Evolutionary conservation across 2,113 vertebrate genomes (phyloP), one percentile per base, ranked within the genome.

Genomic region (Nesogale talazaci): DNA sequence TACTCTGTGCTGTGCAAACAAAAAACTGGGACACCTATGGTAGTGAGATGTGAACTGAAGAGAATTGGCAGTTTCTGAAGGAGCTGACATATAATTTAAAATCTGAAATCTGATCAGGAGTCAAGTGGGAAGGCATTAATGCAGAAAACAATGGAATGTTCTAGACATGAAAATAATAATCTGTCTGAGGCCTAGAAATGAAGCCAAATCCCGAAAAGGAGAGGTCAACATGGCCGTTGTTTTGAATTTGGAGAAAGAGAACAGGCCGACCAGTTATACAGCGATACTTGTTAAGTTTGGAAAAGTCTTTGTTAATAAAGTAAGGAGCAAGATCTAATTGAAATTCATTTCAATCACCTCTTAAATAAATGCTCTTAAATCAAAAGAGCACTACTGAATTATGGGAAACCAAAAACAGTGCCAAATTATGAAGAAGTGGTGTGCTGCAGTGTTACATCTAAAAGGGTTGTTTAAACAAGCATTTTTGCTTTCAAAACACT

Each of bases 311-410:
- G 59, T 38, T 38, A 38, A 74, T 72, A 84, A 88, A 57, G 2
- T 2, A 29, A 84, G 77, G 76, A n/a, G 19, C 70, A 57, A 82
- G 52, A 92, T 46, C 27, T 14, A 61, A 91, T 12, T 61, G 77
- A 52, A 83, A 76, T 70, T n/a, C 25, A 3, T 84, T 83, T 94
- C 87, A 72, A 80, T 93, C 14, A 52, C 91, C 40, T 88, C 56
- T 91, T 69, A 84, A 86, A 82, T 46, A 89, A 80, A 89, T 1
- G 56, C 87, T 52, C 46, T 78, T 86, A 87, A 63, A 67, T 83
- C 56, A 81, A 23, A 94, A 95, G 81, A 93, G 42, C 23, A 63
- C 88, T 92, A 92, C 61, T 83, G 72, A 78, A 86, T 90, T 81
- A 72, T 4, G 59, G 84, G 76, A 90, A 20, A 38, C 83, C 10